A percentile compares a stretch with the other conserved stretches of the same genome.
Evolutionary conservation across 1,140 invertebrate species (phyloP).

Genomic region (Prorops nasuta): DNA sequence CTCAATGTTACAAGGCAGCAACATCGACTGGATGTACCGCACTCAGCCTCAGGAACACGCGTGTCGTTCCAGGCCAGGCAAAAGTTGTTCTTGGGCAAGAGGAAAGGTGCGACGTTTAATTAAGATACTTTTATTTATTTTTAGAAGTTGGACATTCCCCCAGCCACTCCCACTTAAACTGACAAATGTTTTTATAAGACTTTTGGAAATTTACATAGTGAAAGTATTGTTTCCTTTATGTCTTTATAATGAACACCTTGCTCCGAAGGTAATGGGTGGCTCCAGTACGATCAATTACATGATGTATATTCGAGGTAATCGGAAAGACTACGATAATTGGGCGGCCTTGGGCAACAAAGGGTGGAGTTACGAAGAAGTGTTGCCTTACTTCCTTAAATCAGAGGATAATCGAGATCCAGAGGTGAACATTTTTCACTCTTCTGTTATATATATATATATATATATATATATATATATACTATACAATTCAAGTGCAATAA

Average conservation of each 20-base stretch:
- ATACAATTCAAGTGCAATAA: no score
- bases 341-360: conserved; percentile 61
- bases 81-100: conserved; percentile 39
- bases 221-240: not conserved
- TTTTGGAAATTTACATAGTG: not conserved
- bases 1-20: conserved; percentile 57
- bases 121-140: not conserved
- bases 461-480: no score
- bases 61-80: conserved; percentile 44
- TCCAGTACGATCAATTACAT: conserved; percentile 67
- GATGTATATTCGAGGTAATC: conserved; percentile 69
- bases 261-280: conserved; percentile 57
- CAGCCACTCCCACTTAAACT: no score
- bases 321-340: conserved; percentile 69
- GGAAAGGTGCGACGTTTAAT: conserved; percentile 35
- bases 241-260: conserved; percentile 6
- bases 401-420: conserved; percentile 50
- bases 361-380: conserved; percentile 65
- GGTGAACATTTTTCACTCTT: conserved; percentile 14
- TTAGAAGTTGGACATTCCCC: no score
- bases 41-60: conserved; percentile 56
- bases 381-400: conserved; percentile 63
- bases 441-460: no score
- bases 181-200: no score
- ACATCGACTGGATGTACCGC: conserved; percentile 61